Evolutionary conservation across 2,113 vertebrate species (phyloP).

Genomic region (Pseudolaguvia tuberculata): DNA sequence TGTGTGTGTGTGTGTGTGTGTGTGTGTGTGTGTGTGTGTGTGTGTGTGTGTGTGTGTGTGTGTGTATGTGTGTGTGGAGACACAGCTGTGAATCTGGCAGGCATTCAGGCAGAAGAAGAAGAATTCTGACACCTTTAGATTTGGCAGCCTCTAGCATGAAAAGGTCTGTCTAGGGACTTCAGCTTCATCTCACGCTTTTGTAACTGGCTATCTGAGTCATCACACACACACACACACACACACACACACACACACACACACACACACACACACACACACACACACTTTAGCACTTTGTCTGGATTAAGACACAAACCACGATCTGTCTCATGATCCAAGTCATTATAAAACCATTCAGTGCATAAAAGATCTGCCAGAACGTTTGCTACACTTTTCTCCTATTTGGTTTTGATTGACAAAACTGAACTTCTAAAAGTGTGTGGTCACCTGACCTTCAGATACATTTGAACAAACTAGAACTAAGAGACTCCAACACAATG

Average conservation of each 20-base stretch:
- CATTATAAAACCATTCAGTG: neutral
- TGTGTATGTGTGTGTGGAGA: slow-evolving; percentile 18
- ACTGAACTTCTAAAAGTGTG: too few species aligned
- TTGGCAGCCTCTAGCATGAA: slow-evolving; percentile 20
- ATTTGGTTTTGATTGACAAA: too few species aligned
- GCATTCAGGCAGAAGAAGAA: slow-evolving; percentile 18
- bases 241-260: slow-evolving; percentile 3
- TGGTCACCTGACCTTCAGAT: too few species aligned
- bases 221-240: too few species aligned
- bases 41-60: too few species aligned
- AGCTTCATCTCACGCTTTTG: neutral
- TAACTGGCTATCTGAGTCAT: slow-evolving; percentile 11
- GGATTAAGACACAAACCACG: neutral
- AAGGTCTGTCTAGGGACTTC: neutral
- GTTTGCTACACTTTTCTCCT: too few species aligned
- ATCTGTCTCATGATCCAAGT: neutral
- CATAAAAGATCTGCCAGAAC: neutral
- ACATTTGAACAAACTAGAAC: too few species aligned
- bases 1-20: too few species aligned
- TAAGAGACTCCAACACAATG: too few species aligned
- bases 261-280: neutral
- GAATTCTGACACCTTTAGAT: slow-evolving; percentile 25
- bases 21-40: too few species aligned
- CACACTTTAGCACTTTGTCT: slow-evolving; percentile 4
- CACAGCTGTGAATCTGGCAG: slow-evolving; percentile 27